Conservation (phyloP, 1,140 invertebrate genomes). For the Elymnias hypermnestra region DNA sequence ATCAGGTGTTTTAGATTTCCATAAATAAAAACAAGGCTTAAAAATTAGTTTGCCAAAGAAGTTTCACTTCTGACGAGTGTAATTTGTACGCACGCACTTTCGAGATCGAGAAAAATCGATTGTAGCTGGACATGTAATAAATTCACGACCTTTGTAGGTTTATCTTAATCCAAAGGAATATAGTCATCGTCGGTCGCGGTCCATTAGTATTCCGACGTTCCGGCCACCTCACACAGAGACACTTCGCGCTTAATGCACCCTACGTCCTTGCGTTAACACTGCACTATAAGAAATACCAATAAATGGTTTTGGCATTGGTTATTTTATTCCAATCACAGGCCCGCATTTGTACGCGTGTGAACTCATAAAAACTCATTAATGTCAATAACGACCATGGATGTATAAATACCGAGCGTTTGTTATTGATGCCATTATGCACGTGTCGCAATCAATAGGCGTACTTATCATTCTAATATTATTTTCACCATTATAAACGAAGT, state of each 20-base stretch:
- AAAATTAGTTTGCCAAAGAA: no score
- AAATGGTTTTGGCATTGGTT: slow-evolving; percentile 5
- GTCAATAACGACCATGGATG: background rate
- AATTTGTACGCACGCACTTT: no score
- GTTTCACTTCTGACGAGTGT: no score
- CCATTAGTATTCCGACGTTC: slow-evolving; percentile 11
- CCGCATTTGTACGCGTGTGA: background rate
- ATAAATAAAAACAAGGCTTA: no score
- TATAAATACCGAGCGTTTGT: background rate
- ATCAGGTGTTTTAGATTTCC: no score
- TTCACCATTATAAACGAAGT: no score
- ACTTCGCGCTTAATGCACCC: slow-evolving; percentile 16
- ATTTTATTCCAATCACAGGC: slow-evolving; percentile 1
- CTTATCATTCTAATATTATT: no score
- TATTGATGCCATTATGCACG: background rate
- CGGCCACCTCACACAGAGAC: slow-evolving; percentile 16
- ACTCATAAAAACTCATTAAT: slow-evolving; percentile 2
- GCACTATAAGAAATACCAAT: slow-evolving; percentile 5
- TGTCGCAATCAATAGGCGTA: background rate
- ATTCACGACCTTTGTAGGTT: no score
- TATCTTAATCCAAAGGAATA: slow-evolving; percentile 6
- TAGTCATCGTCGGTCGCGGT: slow-evolving; percentile 2
- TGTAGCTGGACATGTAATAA: no score
- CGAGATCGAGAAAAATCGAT: no score
- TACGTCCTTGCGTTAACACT: slow-evolving; percentile 12